Conservation (phyloP, 2,797 vertebrate species). For the Benthosema pterotum region DNA sequence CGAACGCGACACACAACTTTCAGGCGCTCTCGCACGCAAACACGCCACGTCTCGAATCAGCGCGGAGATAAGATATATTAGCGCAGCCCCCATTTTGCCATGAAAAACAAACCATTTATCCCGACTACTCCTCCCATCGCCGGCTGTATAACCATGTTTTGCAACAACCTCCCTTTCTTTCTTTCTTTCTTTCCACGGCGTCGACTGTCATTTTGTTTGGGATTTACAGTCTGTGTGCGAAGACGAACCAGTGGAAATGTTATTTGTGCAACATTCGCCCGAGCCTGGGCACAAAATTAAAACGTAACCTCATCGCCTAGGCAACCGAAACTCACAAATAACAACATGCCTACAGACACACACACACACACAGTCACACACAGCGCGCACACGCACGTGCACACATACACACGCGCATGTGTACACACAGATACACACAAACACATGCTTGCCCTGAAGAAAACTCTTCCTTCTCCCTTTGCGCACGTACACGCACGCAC, state of each 20-base stretch:
- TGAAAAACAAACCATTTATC: constrained; percentile 37
- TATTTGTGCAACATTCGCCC: constrained; percentile 32
- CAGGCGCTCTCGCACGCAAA: constrained; percentile 17
- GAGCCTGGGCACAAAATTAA: constrained; percentile 32
- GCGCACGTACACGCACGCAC: not conserved
- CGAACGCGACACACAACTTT: constrained; percentile 2
- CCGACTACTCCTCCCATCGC: constrained; percentile 25
- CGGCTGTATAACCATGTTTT: constrained; percentile 26
- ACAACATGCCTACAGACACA: constrained; percentile 30
- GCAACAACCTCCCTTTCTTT: constrained; percentile 25
- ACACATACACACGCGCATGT: constrained; percentile 30
- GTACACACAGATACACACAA: constrained; percentile 26
- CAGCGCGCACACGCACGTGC: constrained; percentile 31
- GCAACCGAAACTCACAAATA: constrained; percentile 15
- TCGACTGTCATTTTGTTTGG: constrained; percentile 37
- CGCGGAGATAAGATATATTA: constrained; percentile 18
- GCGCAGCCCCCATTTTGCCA: constrained; percentile 13
- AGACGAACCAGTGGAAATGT: constrained; percentile 28
- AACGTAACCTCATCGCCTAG: not conserved
- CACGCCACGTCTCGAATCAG: constrained; percentile 15
- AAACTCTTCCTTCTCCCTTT: not conserved
- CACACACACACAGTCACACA: constrained; percentile 25
- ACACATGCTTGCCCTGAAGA: constrained; percentile 22
- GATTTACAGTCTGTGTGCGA: constrained; percentile 28
- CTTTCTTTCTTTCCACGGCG: not conserved